phyloP scores from a whole-genome alignment of 2,113 vertebrate genomes.

The Anthoscopus minutus region DNA sequence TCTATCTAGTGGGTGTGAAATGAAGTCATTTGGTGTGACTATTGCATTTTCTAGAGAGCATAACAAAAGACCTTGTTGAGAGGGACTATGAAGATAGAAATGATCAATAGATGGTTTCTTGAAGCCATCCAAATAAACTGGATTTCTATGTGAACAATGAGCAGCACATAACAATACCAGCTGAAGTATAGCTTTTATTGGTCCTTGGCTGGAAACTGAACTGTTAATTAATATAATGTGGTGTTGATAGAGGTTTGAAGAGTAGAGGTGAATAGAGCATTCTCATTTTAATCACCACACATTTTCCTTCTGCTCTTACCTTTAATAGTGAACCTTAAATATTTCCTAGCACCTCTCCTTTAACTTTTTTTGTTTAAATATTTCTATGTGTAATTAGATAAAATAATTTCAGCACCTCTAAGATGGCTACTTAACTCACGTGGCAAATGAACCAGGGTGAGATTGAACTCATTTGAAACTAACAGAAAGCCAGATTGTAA shows the following conservation, averaged over 20 bases:
- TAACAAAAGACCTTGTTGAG: neutral
- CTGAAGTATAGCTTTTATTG: neutral
- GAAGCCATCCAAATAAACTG: neutral
- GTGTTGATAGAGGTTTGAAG: neutral
- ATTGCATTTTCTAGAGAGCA: neutral
- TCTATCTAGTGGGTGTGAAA: slow-evolving; percentile 14
- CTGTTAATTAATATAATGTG: neutral
- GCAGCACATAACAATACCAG: neutral
- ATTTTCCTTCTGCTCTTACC: neutral
- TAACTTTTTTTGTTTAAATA: neutral
- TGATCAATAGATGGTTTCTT: neutral
- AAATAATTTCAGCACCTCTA: neutral
- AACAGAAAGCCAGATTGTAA: neutral
- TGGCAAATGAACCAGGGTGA: neutral
- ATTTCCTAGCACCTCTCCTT: neutral
- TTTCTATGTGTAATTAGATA: neutral
- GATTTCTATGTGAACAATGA: neutral
- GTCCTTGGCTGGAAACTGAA: neutral
- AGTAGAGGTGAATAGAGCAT: neutral
- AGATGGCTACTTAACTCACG: neutral
- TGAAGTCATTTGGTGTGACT: neutral
- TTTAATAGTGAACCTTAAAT: neutral
- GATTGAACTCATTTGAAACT: neutral
- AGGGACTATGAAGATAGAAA: neutral
- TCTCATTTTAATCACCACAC: neutral